Conservation (phyloP, 2,888 invertebrate species). For the Stenurella melanura region DNA sequence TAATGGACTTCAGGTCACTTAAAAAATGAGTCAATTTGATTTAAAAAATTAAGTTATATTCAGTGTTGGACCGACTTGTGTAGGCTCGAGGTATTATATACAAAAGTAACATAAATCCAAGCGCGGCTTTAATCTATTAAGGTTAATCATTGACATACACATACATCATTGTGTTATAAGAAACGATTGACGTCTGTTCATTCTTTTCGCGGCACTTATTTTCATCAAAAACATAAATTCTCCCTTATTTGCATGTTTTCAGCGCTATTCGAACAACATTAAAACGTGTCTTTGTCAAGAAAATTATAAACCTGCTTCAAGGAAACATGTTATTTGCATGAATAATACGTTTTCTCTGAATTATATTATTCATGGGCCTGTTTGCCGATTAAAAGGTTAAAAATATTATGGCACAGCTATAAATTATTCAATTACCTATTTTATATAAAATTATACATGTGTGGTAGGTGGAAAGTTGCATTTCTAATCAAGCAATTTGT, state of each 20-base stretch:
- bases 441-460: background rate
- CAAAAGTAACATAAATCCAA: too few species aligned
- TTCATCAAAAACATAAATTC: background rate
- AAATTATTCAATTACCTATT: constrained; percentile 2
- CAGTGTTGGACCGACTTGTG: too few species aligned
- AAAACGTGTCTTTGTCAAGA: constrained; percentile 11
- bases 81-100: too few species aligned
- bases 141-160: background rate
- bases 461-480: too few species aligned
- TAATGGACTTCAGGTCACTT: too few species aligned
- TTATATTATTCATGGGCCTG: constrained; percentile 5
- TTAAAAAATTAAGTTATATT: too few species aligned
- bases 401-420: constrained; percentile 7
- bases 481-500: too few species aligned
- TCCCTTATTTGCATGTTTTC: background rate
- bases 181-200: background rate
- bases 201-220: background rate
- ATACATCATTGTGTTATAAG: background rate
- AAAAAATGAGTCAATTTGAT: too few species aligned
- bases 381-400: constrained; percentile 16
- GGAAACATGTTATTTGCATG: constrained; percentile 14
- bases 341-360: constrained; percentile 11
- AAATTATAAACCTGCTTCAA: constrained; percentile 17
- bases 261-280: background rate
- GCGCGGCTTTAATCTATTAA: background rate